phyloP scores from a whole-genome alignment of 2,113 vertebrate genomes.

The Marmota flaviventris region DNA sequence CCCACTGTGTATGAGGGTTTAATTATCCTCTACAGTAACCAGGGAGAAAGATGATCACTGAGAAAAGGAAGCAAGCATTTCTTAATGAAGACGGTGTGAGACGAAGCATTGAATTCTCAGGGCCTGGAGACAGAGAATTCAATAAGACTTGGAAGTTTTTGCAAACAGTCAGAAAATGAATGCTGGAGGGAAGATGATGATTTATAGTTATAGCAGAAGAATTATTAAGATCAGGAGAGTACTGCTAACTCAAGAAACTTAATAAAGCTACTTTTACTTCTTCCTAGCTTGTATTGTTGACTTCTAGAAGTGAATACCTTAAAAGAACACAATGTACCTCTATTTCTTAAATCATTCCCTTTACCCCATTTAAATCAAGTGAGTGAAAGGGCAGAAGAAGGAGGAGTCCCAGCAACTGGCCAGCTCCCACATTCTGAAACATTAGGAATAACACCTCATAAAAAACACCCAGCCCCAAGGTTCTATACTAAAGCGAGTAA shows the following conservation, averaged over 20 bases:
- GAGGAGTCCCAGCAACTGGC: background rate
- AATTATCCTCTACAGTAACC: background rate
- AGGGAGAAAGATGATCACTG: background rate
- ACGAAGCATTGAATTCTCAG: conserved; percentile 35
- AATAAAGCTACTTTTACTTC: background rate
- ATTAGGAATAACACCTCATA: background rate
- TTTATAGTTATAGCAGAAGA: conserved; percentile 9
- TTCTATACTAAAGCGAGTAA: background rate
- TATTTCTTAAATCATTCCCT: background rate
- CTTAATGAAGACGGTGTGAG: background rate
- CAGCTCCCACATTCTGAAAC: background rate
- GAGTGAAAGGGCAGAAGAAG: background rate
- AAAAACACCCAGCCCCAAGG: background rate
- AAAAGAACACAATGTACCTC: background rate
- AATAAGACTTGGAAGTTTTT: conserved; percentile 1
- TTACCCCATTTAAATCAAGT: background rate
- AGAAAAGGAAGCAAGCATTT: conserved; percentile 44
- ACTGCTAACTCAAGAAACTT: background rate
- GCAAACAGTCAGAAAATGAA: conserved; percentile 38
- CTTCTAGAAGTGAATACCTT: background rate
- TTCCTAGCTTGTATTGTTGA: background rate
- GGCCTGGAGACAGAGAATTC: background rate
- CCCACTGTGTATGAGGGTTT: background rate
- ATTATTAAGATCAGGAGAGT: background rate
- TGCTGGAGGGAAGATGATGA: background rate